Evolutionary conservation across 35 echinoderm and acorn worm species (phyloP).

Genomic region (Chiridota heheva): DNA sequence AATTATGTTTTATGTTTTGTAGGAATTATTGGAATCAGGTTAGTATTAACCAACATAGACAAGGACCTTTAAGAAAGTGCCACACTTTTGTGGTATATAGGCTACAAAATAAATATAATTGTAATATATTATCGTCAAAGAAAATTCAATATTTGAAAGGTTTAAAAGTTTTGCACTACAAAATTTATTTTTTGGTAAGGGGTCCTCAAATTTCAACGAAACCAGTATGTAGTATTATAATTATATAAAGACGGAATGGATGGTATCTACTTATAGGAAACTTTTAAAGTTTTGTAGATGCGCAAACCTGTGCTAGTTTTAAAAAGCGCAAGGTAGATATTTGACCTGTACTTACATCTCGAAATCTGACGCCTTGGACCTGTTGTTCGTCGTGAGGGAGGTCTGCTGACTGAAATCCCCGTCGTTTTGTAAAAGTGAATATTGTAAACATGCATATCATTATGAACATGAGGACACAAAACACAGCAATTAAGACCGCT

Average conservation of each 20-base stretch:
- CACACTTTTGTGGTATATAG: background rate
- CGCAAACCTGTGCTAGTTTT: background rate
- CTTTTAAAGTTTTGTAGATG: background rate
- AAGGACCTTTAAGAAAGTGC: background rate
- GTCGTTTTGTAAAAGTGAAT: constrained; percentile 30
- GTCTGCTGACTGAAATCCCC: constrained; percentile 10
- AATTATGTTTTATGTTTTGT: background rate
- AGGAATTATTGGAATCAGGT: background rate
- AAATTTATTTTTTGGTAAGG: no score
- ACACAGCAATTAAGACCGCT: background rate
- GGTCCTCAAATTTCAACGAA: no score
- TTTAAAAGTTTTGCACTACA: no score
- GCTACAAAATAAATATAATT: background rate
- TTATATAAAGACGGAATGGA: no score
- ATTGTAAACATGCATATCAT: constrained; percentile 9
- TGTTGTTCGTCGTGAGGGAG: background rate
- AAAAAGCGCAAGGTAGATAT: background rate
- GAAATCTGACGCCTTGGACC: background rate
- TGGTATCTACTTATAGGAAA: no score
- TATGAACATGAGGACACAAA: constrained; percentile 32
- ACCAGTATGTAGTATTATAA: no score
- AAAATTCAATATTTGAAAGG: background rate
- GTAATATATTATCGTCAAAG: background rate
- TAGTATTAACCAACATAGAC: background rate
- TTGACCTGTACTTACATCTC: constrained; percentile 9